These are phyloP conservation scores for Teleopsis dalmanni DNA, from an alignment of 1,140 invertebrate genomes.

Conservation along the genomic window DNA sequence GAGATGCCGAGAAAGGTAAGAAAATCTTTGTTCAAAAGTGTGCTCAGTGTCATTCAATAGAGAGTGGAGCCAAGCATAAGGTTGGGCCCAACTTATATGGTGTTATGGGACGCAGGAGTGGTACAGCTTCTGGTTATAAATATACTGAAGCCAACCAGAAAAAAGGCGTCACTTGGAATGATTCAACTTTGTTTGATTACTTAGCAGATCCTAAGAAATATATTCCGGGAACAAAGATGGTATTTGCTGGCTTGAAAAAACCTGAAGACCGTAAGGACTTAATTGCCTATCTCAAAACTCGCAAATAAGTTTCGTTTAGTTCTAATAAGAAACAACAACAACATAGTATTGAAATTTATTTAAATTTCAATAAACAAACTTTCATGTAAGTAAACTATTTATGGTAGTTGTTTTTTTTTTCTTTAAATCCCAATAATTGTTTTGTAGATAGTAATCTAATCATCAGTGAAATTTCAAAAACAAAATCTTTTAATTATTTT, in stretches of 20 bases:
- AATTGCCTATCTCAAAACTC: conserved; percentile 55
- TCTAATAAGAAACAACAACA: no score
- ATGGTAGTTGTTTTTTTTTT: no score
- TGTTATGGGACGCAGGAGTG: conserved; percentile 78
- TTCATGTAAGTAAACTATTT: no score
- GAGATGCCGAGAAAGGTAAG: conserved; percentile 79
- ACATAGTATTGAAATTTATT: no score
- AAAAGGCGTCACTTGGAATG: conserved; percentile 56
- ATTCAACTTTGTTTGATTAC: conserved; percentile 55
- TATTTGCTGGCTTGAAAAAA: conserved; percentile 77
- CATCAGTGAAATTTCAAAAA: no score
- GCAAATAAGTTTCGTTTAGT: conserved; percentile 5
- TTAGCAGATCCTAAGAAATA: conserved; percentile 72
- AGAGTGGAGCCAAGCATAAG: conserved; percentile 78
- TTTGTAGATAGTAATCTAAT: no score
- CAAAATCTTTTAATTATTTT: no score
- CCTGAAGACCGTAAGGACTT: conserved; percentile 62
- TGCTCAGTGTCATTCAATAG: conserved; percentile 81
- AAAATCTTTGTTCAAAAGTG: conserved; percentile 82
- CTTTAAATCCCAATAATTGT: no score
- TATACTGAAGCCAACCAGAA: conserved; percentile 84
- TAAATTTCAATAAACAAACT: no score
- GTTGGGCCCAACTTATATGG: conserved; percentile 84
- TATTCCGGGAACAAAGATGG: conserved; percentile 81
- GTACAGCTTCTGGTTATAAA: conserved; percentile 64